Evolutionary conservation across 2,888 invertebrate species (phyloP).

Genomic region (Pilophorus perplexus): DNA sequence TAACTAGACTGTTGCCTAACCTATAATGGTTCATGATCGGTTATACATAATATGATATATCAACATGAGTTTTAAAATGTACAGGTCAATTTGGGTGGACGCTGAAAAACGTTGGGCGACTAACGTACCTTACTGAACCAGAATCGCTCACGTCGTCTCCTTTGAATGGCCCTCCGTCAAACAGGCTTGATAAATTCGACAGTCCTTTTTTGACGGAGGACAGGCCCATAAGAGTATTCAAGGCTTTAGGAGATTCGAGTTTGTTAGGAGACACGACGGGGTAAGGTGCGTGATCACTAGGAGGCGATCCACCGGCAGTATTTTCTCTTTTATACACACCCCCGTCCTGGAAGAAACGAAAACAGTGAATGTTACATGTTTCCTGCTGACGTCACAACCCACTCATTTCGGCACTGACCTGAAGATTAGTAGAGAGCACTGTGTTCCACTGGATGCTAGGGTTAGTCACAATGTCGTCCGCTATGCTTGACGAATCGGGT

Average conservation of each 20-base stretch:
- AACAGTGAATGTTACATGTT: too few relatives aligned
- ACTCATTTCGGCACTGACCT: conserved; percentile 46
- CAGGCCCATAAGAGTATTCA: conserved; percentile 43
- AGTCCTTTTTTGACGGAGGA: conserved; percentile 68
- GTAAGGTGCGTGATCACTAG: conserved; percentile 42
- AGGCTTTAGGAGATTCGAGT: conserved; percentile 39
- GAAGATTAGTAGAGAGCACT: conserved; percentile 47
- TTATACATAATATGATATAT: too few relatives aligned
- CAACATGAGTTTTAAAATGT: too few relatives aligned
- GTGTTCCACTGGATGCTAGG: conserved; percentile 53
- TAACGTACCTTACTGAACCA: conserved; percentile 61
- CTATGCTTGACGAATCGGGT: conserved; percentile 80
- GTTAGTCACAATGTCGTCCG: conserved; percentile 67
- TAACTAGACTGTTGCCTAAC: not conserved
- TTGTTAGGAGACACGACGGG: conserved; percentile 39
- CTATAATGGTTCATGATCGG: too few relatives aligned
- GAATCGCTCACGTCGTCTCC: conserved; percentile 75
- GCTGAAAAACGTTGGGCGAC: too few relatives aligned
- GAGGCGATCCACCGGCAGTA: conserved; percentile 35
- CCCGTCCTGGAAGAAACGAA: conserved; percentile 42
- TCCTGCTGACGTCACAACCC: too few relatives aligned
- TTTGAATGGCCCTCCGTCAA: conserved; percentile 72
- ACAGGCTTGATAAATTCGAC: conserved; percentile 75
- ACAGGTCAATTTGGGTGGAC: too few relatives aligned
- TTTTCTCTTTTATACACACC: conserved; percentile 45